phyloP scores from a whole-genome alignment of 2,888 invertebrate genomes.

The Apodemia duryi region DNA sequence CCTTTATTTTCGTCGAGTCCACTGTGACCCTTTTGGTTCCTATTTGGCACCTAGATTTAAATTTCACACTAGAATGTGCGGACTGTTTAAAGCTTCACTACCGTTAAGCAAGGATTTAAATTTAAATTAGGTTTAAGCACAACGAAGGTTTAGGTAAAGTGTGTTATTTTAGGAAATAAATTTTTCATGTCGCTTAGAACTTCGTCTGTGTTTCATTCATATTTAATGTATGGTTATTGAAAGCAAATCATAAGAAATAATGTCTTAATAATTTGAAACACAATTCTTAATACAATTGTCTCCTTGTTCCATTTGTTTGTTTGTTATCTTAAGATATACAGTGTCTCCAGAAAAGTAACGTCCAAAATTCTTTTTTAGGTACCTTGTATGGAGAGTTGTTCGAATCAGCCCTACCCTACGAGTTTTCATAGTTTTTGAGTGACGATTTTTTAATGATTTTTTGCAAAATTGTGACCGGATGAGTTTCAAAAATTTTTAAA shows the following conservation, averaged over 20 bases:
- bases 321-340: too few relatives aligned
- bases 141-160: constrained; percentile 18
- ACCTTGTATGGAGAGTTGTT: too few relatives aligned
- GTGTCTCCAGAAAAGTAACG: too few relatives aligned
- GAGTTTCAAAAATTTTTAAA: too few relatives aligned
- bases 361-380: too few relatives aligned
- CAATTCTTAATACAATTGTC: too few relatives aligned
- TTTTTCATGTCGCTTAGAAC: background rate
- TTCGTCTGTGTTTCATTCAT: constrained; percentile 1
- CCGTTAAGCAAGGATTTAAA: constrained; percentile 21
- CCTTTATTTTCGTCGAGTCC: constrained; percentile 45
- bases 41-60: constrained; percentile 27
- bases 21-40: constrained; percentile 44
- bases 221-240: background rate
- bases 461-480: too few relatives aligned
- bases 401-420: too few relatives aligned
- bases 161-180: constrained; percentile 13
- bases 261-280: too few relatives aligned
- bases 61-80: constrained; percentile 18
- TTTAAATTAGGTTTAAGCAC: constrained; percentile 21
- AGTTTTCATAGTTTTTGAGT: too few relatives aligned
- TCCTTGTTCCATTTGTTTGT: too few relatives aligned
- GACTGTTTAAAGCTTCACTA: constrained; percentile 10
- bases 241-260: background rate
- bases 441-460: too few relatives aligned